These are phyloP conservation scores for Chrysocyon brachyurus DNA, from an alignment of 2,797 vertebrate species.

Conservation along the genomic window DNA sequence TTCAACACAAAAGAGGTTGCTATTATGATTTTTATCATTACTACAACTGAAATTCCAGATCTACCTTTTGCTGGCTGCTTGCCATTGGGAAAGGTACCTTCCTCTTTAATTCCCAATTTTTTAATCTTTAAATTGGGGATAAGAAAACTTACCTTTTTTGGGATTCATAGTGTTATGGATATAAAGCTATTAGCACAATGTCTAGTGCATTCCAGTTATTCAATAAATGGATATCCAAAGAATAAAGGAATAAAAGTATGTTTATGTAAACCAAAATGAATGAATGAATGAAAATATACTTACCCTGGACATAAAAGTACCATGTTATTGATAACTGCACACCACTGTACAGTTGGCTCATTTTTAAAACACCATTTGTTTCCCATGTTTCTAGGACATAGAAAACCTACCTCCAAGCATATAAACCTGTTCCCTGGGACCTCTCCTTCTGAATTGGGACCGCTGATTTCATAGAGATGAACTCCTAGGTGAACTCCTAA, in stretches of 20 bases:
- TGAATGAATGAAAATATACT: background rate
- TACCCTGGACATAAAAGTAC: background rate
- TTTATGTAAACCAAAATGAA: background rate
- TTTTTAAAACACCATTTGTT: background rate
- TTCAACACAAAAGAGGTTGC: background rate
- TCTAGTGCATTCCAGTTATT: background rate
- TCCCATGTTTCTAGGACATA: background rate
- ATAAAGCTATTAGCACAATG: background rate
- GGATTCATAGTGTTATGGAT: background rate
- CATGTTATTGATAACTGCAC: background rate
- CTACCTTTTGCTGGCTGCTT: background rate
- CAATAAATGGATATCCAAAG: background rate
- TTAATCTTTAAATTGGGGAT: conserved; percentile 12
- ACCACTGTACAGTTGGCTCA: background rate
- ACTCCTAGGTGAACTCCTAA: background rate
- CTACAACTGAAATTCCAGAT: background rate
- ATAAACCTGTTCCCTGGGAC: background rate
- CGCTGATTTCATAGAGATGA: background rate
- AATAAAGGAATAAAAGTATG: background rate
- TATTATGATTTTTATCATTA: conserved; percentile 40
- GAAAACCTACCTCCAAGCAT: background rate
- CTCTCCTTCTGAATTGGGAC: background rate
- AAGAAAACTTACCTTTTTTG: background rate
- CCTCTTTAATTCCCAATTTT: background rate
- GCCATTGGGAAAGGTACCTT: conserved; percentile 1